These are phyloP conservation scores for Chrysaora quinquecirrha DNA, from an alignment of 30 jellyfish, hydroid and myxozoan genomes.

Conservation along the genomic window DNA sequence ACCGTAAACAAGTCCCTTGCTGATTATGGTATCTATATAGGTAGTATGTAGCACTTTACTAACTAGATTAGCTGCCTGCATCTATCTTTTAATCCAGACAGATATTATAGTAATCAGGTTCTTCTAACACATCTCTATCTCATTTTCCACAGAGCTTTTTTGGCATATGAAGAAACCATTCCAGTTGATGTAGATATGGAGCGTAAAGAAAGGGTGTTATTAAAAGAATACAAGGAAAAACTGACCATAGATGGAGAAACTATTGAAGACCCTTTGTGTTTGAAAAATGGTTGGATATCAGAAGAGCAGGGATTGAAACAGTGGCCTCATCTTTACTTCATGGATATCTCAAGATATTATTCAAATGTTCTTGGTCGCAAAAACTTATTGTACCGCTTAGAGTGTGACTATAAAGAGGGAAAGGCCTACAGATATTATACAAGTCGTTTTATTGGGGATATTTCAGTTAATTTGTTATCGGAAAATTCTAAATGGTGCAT, in stretches of 20 bases:
- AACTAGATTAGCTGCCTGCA: no score
- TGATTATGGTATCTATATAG: no score
- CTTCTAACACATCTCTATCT: no score
- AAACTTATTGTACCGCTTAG: constrained; percentile 44
- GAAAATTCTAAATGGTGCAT: background rate
- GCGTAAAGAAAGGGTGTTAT: no score
- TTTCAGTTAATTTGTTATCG: constrained; percentile 8
- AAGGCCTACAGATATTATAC: constrained; percentile 51
- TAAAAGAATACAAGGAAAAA: background rate
- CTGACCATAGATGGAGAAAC: background rate
- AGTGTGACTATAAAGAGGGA: constrained; percentile 59
- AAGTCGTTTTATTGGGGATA: constrained; percentile 40
- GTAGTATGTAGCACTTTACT: no score
- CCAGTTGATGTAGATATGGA: no score
- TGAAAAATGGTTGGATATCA: constrained; percentile 22
- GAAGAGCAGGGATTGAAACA: constrained; percentile 41
- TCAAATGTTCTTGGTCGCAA: constrained; percentile 1
- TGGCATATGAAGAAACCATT: no score
- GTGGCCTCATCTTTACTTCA: constrained; percentile 51
- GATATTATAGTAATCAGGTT: no score
- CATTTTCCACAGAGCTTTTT: no score
- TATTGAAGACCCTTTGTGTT: background rate
- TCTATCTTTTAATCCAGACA: no score
- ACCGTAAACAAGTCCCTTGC: no score
- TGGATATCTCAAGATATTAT: constrained; percentile 25